Evolutionary conservation across 2,797 vertebrate species (phyloP).

Genomic region (Aulostomus chinensis): DNA sequence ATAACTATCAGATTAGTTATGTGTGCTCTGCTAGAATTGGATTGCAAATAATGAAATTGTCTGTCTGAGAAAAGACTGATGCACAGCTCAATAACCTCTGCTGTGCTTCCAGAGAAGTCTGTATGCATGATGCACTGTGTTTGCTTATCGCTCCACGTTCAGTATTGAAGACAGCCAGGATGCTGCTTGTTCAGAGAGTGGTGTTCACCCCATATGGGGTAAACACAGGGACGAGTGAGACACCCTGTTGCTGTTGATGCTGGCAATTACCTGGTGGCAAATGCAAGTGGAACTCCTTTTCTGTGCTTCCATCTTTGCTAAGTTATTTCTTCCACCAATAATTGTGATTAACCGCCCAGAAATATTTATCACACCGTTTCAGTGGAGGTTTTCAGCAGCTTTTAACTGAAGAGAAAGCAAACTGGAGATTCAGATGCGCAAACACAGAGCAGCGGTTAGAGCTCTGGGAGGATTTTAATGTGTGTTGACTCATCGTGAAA

Average conservation of each 20-base stretch:
- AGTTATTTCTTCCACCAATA: slow-evolving; percentile 13
- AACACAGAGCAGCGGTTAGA: slow-evolving; percentile 22
- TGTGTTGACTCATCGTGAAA: slow-evolving; percentile 33
- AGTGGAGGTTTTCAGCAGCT: slow-evolving; percentile 25
- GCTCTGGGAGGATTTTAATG: slow-evolving; percentile 19
- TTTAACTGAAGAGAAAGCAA: slow-evolving; percentile 13
- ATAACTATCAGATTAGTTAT: neutral
- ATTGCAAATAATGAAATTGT: too few relatives aligned
- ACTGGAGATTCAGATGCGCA: neutral
- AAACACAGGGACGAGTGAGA: slow-evolving; percentile 1
- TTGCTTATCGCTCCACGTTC: too few relatives aligned
- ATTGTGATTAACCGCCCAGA: slow-evolving; percentile 16
- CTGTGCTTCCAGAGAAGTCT: too few relatives aligned
- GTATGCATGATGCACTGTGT: too few relatives aligned
- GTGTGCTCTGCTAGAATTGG: slow-evolving; percentile 8
- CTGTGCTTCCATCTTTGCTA: neutral
- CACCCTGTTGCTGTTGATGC: slow-evolving; percentile 1
- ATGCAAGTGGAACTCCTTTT: slow-evolving; percentile 8
- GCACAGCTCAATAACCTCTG: too few relatives aligned
- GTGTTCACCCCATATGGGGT: too few relatives aligned
- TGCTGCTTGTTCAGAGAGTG: too few relatives aligned
- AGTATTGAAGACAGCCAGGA: too few relatives aligned
- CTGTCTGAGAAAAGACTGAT: too few relatives aligned
- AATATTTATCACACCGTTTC: slow-evolving; percentile 5
- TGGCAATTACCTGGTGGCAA: too few relatives aligned